Base-by-base conservation (phyloP, 2,888 invertebrate species). In the Clusia tigrina region DNA sequence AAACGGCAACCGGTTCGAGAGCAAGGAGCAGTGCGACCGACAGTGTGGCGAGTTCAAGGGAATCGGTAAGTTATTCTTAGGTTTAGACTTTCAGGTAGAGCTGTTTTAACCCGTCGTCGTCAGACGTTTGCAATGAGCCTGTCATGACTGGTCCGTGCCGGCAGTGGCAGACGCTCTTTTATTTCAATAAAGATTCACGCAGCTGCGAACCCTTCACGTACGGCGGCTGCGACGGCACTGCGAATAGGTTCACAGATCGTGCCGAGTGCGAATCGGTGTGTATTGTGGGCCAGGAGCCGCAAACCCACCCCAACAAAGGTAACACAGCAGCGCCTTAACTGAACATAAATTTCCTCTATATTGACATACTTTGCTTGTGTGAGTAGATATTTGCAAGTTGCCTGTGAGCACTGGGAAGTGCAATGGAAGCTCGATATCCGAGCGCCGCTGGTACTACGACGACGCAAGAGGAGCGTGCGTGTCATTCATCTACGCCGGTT, bases 171-270 rank as follows among this genome's bases (percentile, higher is more conserved):
- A 86, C 90, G 71, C 83, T 83, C 9, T 90, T 87, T 83, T 93
- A 89, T 84, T 95, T 88, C 83, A 89, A 94, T 75, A 78, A 82
- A 15, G 72, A 74, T 1, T 81, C 85, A 0, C 88, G 88, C 15
- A 81, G 84, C 38, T 96, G 96, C 79, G 85, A 86, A 58, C 84
- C 87, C 67, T 96, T 93, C 82, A 83, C 85, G 1, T 96, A 91
- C 78, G 90, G 94, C 38, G 95, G 95, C 63, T 96, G 95, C 79
- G 87, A 86, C 38, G 95, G 95, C 32, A 93, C 93, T 72, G 90
- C 91, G 57, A 96, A 96, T 82, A 86, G 93, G 59, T 96, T 96
- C 85, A 89, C 89, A 63, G 88, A 88, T 10, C 79, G 85, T n/a
- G 86, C 88, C 25, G 92, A 93, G 78, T 95, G 95, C 78, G 87